These are phyloP conservation scores for Drosophila mayaguana DNA, from an alignment of 2,888 invertebrate species.

Conservation along the genomic window DNA sequence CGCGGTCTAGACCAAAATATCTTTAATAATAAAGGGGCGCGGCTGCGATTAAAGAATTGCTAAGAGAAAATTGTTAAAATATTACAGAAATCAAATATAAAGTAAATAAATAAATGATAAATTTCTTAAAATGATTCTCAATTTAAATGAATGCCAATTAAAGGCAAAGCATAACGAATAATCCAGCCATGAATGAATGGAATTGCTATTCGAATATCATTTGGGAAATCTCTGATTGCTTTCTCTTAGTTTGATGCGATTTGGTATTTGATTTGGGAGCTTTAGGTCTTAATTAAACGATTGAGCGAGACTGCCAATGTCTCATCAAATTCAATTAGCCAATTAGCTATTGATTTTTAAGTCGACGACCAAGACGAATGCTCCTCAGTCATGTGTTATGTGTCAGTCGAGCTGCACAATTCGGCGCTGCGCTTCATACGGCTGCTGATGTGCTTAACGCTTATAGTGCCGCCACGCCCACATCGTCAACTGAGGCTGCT, in stretches of 20 bases:
- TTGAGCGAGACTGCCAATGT: background rate
- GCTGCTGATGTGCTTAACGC: conserved; percentile 20
- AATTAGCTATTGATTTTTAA: conserved; percentile 34
- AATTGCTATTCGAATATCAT: background rate
- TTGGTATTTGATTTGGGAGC: background rate
- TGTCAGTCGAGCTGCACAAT: conserved; percentile 14
- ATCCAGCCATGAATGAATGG: background rate
- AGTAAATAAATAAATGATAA: too few relatives aligned
- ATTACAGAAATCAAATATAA: too few relatives aligned
- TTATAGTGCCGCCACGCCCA: conserved; percentile 26
- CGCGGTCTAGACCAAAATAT: too few relatives aligned
- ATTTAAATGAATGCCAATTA: background rate
- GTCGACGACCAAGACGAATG: background rate
- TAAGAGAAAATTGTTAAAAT: too few relatives aligned
- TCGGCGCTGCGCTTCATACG: conserved; percentile 23
- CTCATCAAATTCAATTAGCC: conserved; percentile 12
- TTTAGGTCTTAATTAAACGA: background rate
- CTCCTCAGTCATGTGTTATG: conserved; percentile 35
- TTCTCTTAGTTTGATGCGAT: background rate
- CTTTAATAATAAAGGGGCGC: too few relatives aligned
- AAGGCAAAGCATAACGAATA: too few relatives aligned
- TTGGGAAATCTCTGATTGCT: background rate
- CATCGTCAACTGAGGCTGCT: conserved; percentile 8
- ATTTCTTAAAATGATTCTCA: background rate
- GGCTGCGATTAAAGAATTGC: too few relatives aligned